Base-by-base conservation (phyloP, 2,888 invertebrate species). In the Eristalis tenax region DNA sequence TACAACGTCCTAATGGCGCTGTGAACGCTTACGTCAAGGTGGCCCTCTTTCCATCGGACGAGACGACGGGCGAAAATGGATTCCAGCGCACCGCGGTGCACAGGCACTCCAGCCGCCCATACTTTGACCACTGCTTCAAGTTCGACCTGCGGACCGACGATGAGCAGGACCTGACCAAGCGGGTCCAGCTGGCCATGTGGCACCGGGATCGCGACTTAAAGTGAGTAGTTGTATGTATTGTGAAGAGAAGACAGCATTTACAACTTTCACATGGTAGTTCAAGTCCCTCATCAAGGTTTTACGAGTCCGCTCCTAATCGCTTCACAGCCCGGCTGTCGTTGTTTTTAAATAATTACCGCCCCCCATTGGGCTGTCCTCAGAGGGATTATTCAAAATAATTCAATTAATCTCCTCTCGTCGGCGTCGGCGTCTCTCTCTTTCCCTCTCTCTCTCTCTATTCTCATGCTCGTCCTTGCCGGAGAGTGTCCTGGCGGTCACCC, bases 11-110 rank as follows among this genome's bases (percentile, higher is more conserved):
- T 18, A 94, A 95, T 91, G 96, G 38, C 50, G 94, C 94, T 65
- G 95, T 97, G 88, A 97, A 97, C 92, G 97, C 97, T 85, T 97
- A 97, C 92, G 96, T 97, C 28, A 97, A 97, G 94, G 96, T 96
- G 35, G 90, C 92, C 0, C 83, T 92, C n/a, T 88, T 90, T 32
- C 84, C 83, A 1, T 57, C 66, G n/a, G 71, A 73, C 35, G 83
- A 88, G 15, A 40, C 69, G 5, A 50, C 73, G 26, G 57, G 74
- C 8, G 86, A 82, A 61, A 93, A 95, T 92, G 92, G 95, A 91
- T 94, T 96, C 90, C 82, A 82, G 32, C 94, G 97, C 69, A 97
- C 97, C 0, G 96, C 97, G 61, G 97, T 97, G 8, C 96, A 97
- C 88, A 95, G 96, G 73, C 96, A 97, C 89, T 97, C 96, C 83